Evolutionary conservation across 37 sponge, comb jelly and placozoan species (phyloP), one percentile per base, ranked within the genome.

Genomic region (Haliclona indistincta): DNA sequence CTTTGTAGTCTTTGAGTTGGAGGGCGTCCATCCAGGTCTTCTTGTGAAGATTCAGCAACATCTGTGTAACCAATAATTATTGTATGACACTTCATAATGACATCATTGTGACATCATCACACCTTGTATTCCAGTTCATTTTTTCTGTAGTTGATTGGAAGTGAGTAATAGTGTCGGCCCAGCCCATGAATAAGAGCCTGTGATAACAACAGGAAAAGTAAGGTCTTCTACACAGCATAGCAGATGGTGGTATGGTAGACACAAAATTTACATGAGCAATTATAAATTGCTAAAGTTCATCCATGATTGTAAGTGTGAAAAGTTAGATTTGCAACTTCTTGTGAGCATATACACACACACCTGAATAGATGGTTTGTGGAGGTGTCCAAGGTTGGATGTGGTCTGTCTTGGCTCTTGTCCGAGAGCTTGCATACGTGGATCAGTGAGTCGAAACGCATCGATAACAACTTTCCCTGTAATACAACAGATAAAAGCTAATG

Each of bases 281-380:
- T n/a, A n/a, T 68, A 70, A 53, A n/a, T n/a, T n/a, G n/a, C n/a
- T n/a, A n/a, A n/a, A n/a, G n/a, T n/a, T n/a, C n/a, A n/a, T n/a
- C n/a, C n/a, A n/a, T n/a, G n/a, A n/a, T n/a, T n/a, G n/a, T n/a
- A n/a, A n/a, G n/a, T n/a, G n/a, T n/a, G 42, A 29, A 37, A 70
- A 64, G 13, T 11, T 11, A 34, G 15, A 7, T 11, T 6, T 17
- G 17, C 11, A 30, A 64, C 63, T 10, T 22, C 63, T 61, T 10
- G 22, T 61, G 63, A n/a, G 8, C 28, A 28, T 10, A 43, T 29
- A 15, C 42, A 5, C 8, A 23, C 62, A 66, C 25, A 94, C 95
- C 91, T 97, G 98, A 29, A 98, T 95, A 30, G 99, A 98, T 1
- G 99, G 96, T 54, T 98, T 98, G 54, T 98, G 91, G 7, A 98